Percentiles rank a stretch among this genome's conserved stretches.
These are phyloP conservation scores for Semaprochilodus insignis DNA, from an alignment of 2,797 vertebrate genomes.

Conservation along the genomic window DNA sequence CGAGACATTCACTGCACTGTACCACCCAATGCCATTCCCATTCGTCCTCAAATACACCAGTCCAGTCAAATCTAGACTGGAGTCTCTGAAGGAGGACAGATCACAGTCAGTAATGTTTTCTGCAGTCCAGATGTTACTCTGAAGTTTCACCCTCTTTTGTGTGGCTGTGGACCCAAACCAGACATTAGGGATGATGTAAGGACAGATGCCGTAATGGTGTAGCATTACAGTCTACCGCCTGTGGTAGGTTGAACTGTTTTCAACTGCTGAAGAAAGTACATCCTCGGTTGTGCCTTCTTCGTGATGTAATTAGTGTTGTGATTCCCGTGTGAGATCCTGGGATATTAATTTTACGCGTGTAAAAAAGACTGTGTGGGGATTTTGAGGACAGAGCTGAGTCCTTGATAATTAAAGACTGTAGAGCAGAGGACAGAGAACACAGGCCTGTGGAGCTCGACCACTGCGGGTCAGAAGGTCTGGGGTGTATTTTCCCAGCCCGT, in stretches of 20 bases:
- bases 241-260: background rate
- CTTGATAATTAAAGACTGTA: constrained; percentile 1
- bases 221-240: background rate
- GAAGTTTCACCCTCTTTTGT: background rate
- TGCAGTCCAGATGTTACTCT: background rate
- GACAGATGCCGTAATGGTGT: background rate
- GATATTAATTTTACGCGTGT: background rate
- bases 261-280: background rate
- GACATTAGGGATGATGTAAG: background rate
- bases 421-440: background rate
- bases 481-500: constrained; percentile 3
- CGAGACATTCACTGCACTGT: too few relatives aligned
- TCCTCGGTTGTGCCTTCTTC: background rate
- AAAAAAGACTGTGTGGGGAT: background rate
- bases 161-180: background rate
- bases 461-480: background rate
- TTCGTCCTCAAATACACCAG: too few relatives aligned
- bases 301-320: background rate
- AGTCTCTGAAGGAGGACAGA: background rate
- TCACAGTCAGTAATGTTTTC: background rate
- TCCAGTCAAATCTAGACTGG: too few relatives aligned
- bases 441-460: constrained; percentile 8
- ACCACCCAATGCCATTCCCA: too few relatives aligned
- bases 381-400: background rate
- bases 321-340: background rate